Evolutionary conservation across 2,113 vertebrate species (phyloP).

Genomic region (Podarcis muralis): DNA sequence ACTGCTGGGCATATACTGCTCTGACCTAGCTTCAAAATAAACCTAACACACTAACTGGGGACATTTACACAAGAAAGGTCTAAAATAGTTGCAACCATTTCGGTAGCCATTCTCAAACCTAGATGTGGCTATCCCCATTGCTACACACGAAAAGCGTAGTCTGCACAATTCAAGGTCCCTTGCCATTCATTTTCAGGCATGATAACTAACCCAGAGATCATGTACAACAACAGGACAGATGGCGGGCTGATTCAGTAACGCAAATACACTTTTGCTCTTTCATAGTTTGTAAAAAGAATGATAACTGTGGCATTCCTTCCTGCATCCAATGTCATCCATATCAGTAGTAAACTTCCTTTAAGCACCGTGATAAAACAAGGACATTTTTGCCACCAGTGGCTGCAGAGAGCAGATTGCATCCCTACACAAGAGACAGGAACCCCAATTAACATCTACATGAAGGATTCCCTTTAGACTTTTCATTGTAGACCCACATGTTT

Average conservation of each 20-base stretch:
- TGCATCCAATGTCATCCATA: neutral
- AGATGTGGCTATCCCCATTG: neutral
- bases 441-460: constrained; percentile 20
- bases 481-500: constrained; percentile 2
- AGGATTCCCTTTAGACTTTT: constrained; percentile 33
- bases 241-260: neutral
- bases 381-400: constrained; percentile 21
- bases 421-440: constrained; percentile 38
- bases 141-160: neutral
- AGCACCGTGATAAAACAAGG: constrained; percentile 24
- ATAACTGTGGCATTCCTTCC: neutral
- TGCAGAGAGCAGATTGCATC: neutral
- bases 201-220: neutral
- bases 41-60: neutral
- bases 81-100: neutral
- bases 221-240: neutral
- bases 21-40: neutral
- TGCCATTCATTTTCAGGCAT: neutral
- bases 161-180: neutral
- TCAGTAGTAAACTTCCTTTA: neutral
- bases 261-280: neutral
- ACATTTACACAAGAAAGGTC: neutral
- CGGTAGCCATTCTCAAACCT: neutral
- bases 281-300: neutral
- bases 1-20: neutral